phyloP scores from a whole-genome alignment of 2,113 vertebrate species.

The Gila orcuttii region DNA sequence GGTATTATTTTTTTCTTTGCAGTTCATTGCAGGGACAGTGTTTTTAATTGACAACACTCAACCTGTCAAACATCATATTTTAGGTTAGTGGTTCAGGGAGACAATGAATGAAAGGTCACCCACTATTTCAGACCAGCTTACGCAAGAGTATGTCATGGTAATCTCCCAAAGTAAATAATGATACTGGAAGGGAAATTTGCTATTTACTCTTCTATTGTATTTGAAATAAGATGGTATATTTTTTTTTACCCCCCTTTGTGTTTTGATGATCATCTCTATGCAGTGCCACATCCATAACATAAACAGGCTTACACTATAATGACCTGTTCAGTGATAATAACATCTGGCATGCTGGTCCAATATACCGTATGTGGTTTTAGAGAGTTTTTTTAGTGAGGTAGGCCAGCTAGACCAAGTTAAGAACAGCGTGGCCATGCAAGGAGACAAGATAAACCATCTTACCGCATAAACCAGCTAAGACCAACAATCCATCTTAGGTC shows the following conservation, averaged over 20 bases:
- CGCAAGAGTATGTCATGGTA: neutral
- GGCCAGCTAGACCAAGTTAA: neutral
- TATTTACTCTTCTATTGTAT: neutral
- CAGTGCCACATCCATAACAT: neutral
- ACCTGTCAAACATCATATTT: neutral
- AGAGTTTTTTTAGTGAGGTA: too few species aligned
- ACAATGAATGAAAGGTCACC: neutral
- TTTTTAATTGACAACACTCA: constrained; percentile 13
- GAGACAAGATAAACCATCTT: neutral
- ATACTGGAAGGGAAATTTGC: neutral
- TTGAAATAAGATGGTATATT: neutral
- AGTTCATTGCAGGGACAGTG: constrained; percentile 16
- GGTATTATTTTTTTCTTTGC: constrained; percentile 7
- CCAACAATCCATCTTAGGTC: neutral
- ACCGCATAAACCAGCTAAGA: neutral
- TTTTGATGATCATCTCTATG: neutral
- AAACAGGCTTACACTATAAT: neutral
- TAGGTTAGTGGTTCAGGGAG: neutral
- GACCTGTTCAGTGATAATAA: neutral
- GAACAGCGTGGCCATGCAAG: neutral
- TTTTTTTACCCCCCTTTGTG: neutral
- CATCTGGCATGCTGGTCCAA: neutral
- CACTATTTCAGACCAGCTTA: neutral
- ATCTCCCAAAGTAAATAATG: neutral
- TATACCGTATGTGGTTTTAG: too few species aligned